Evolutionary conservation across 37 sponge, comb jelly and placozoan species (phyloP), one percentile per base, ranked within the genome.

Genomic region (Ephydatia muelleri): DNA sequence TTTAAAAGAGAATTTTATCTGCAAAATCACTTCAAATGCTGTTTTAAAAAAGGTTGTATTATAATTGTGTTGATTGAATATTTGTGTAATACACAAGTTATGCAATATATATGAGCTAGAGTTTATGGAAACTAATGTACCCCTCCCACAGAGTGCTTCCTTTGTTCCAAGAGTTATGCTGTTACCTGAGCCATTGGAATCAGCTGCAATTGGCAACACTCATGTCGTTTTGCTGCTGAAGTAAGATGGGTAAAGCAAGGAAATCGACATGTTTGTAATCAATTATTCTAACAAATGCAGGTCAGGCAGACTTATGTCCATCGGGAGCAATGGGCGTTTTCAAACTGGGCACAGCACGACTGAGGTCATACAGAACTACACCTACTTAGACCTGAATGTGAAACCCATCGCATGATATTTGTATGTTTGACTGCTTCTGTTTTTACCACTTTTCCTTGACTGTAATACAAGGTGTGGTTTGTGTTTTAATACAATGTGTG

Each of bases 131-230:
- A 57, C 57, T 16, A 16, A 14, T 13, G 16, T 11, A 57, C 1
- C 16, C 57, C 57, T 35, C 9, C 67, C 12, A 5, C 81, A 68
- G 81, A n/a, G 67, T 80, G 34, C n/a, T 37, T 74, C 83, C 6
- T 32, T 40, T 25, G n/a, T 81, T 8, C 88, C 88, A 6, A 77
- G 71, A 43, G 48, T 19, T 27, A 76, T 88, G 78, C n/a, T 66
- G 8, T n/a, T 89, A 27, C 90, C 86, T 38, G 85, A 85, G 32
- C 82, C 78, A 12, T 65, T 90, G 2, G 65, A 77, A 9, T 27
- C 81, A n/a, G 90, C 85, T 25, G 71, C 78, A 21, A 85, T 90
- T 82, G 90, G 90, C 19, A 85, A 90, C 77, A 76, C 85, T 5
- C 90, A 90, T 66, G 75, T 81, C 36, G 81, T 89, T 2, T 65